These are phyloP conservation scores for Ifrita kowaldi DNA, from an alignment of 2,113 vertebrate genomes.

Conservation along the genomic window DNA sequence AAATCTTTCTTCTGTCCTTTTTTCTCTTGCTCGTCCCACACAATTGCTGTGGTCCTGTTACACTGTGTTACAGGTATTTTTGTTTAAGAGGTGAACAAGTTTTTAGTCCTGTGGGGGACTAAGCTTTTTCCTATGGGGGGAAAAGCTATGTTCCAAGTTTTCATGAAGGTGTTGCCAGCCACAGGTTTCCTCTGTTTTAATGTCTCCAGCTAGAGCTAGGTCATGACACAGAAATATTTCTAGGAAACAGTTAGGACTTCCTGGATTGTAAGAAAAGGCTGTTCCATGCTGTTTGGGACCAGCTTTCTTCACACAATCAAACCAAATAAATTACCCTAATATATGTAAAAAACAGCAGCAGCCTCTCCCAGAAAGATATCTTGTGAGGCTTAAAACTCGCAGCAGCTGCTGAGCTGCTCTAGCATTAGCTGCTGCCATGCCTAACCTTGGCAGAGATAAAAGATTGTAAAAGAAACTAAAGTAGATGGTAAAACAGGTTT, in stretches of 20 bases:
- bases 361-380: not conserved
- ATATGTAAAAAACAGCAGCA: not conserved
- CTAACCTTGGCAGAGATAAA: not conserved
- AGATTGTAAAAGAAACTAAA: not conserved
- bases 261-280: not conserved
- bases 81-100: rapidly evolving
- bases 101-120: rapidly evolving
- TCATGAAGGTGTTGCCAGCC: not conserved
- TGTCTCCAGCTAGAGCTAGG: not conserved
- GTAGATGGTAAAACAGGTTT: not conserved
- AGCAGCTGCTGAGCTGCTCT: not conserved
- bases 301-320: not conserved
- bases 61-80: not conserved
- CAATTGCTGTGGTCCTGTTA: not conserved
- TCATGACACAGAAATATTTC: not conserved
- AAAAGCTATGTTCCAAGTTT: not conserved
- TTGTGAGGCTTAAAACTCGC: not conserved
- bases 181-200: not conserved
- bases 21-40: not conserved
- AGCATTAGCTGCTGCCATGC: not conserved
- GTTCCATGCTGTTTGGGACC: not conserved
- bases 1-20: not conserved
- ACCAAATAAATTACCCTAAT: not conserved
- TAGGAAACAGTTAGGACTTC: not conserved
- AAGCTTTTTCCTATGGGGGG: too few relatives aligned